These are phyloP conservation scores for Mimachlamys varia DNA, from an alignment of 2,888 invertebrate species.

Conservation along the genomic window DNA sequence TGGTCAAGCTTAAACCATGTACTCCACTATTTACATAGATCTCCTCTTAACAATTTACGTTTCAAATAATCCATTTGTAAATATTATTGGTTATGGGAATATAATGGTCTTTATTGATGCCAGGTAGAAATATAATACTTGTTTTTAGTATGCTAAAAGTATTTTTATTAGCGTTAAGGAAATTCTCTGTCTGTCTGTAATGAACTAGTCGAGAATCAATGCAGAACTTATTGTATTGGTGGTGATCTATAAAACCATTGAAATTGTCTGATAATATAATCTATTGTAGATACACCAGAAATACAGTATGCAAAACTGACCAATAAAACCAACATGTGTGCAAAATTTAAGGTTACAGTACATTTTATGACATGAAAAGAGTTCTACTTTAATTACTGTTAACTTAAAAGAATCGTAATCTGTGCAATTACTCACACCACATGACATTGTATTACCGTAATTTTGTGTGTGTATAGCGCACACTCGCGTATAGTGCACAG, in stretches of 20 bases:
- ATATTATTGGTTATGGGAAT: background rate
- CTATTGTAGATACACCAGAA: too few relatives aligned
- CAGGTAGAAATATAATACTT: background rate
- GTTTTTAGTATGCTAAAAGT: background rate
- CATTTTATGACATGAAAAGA: too few relatives aligned
- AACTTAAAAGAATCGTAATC: too few relatives aligned
- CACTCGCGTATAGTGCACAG: too few relatives aligned
- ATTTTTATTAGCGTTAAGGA: background rate
- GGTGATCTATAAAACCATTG: background rate
- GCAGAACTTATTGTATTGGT: background rate
- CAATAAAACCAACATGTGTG: too few relatives aligned
- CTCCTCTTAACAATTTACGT: conserved; percentile 28
- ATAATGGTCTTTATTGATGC: background rate
- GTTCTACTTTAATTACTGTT: too few relatives aligned
- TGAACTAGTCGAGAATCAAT: background rate
- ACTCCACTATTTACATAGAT: background rate
- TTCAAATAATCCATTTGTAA: background rate
- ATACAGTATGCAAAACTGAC: too few relatives aligned
- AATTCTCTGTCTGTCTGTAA: background rate
- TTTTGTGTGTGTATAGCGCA: too few relatives aligned
- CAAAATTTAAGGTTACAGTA: too few relatives aligned
- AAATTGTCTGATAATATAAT: background rate
- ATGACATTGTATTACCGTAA: too few relatives aligned
- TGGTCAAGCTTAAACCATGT: background rate
- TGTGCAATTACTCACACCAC: too few relatives aligned